Conservation (phyloP, 2,888 invertebrate genomes). For the Camponotus fellah region DNA sequence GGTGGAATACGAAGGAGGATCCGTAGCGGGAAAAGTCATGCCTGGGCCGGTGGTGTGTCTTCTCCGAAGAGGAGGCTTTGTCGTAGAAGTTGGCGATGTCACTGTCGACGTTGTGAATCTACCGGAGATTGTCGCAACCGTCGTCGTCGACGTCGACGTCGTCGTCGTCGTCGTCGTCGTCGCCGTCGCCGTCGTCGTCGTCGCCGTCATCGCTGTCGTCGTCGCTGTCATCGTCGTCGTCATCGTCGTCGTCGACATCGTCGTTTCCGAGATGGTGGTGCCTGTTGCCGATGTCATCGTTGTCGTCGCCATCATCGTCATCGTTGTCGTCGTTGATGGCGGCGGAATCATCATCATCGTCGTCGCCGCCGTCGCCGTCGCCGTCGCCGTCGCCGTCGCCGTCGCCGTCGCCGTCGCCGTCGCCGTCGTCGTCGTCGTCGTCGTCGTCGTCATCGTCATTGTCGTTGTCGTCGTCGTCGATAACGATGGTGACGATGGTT, state of each 20-base stretch:
- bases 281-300: conserved; percentile 25
- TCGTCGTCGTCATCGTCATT: conserved; percentile 56
- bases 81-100: conserved; percentile 81
- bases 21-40: conserved; percentile 84
- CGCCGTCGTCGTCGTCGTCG: conserved; percentile 71
- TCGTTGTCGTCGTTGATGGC: conserved; percentile 31
- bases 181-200: conserved; percentile 13
- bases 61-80: conserved; percentile 82
- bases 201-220: no score
- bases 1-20: conserved; percentile 83
- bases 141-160: conserved; percentile 71
- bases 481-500: conserved; percentile 41
- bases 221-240: no score
- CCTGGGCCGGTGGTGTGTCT: conserved; percentile 84
- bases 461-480: conserved; percentile 10
- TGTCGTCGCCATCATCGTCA: no score
- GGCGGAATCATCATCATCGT: conserved; percentile 59
- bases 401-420: conserved; percentile 75
- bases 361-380: conserved; percentile 24
- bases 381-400: conserved; percentile 52
- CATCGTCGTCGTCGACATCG: no score
- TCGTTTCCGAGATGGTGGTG: neutral
- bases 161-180: conserved; percentile 60
- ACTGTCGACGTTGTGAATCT: conserved; percentile 66
- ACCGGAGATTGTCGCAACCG: conserved; percentile 32